Conservation (phyloP, 2,797 vertebrate species). For the Mycteria americana region DNA sequence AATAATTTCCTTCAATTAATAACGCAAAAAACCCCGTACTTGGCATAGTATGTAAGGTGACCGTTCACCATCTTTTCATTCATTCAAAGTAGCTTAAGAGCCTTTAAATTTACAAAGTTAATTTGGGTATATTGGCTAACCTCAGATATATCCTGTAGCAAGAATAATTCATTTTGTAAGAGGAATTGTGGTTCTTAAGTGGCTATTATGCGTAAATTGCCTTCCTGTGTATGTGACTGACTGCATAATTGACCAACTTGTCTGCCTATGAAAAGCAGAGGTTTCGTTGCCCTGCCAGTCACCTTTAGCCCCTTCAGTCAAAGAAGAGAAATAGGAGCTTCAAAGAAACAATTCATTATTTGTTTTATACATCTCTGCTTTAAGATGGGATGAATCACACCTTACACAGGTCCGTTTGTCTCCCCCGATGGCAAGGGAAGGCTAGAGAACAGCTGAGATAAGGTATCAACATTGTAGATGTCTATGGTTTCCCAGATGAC, state of each 20-base stretch:
- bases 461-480: neutral
- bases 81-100: neutral
- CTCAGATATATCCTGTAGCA: neutral
- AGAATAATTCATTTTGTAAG: conserved; percentile 2
- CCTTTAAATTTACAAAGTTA: neutral
- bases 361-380: neutral
- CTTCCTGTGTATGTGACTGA: neutral
- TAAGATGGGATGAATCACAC: neutral
- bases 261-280: neutral
- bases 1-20: neutral
- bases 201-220: neutral
- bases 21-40: neutral
- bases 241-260: neutral
- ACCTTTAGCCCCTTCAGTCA: neutral
- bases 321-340: neutral
- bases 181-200: neutral
- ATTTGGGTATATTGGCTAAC: neutral
- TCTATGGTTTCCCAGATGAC: neutral
- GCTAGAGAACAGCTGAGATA: neutral
- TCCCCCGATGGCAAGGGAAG: neutral
- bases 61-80: neutral
- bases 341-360: neutral
- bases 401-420: neutral
- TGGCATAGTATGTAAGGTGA: neutral
- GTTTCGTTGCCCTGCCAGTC: neutral